These are phyloP conservation scores for Gymnocheta viridis DNA, from an alignment of 2,888 invertebrate genomes.

Conservation along the genomic window DNA sequence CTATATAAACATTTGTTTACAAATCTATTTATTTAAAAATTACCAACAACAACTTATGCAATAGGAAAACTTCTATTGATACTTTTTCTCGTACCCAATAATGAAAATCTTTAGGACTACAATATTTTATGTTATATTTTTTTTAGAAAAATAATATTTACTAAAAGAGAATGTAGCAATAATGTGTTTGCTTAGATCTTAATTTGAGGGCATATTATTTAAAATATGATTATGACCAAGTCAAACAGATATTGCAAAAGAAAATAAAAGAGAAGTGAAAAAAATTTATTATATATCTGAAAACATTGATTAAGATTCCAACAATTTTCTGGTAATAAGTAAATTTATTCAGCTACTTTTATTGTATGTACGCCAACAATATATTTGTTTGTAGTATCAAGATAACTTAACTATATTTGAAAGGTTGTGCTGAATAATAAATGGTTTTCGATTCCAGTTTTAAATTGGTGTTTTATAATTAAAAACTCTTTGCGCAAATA, in stretches of 20 bases:
- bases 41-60: too few relatives aligned
- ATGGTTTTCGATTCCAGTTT: slow-evolving; percentile 17
- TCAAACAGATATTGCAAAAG: slow-evolving; percentile 18
- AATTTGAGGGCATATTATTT: slow-evolving; percentile 67
- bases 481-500: too few relatives aligned
- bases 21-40: too few relatives aligned
- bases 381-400: neutral
- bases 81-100: slow-evolving; percentile 7
- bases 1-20: too few relatives aligned
- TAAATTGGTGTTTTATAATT: slow-evolving; percentile 11
- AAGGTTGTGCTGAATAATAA: neutral
- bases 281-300: neutral
- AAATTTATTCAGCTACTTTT: neutral
- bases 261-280: slow-evolving; percentile 29
- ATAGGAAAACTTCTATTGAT: neutral
- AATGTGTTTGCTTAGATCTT: slow-evolving; percentile 60
- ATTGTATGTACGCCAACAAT: neutral
- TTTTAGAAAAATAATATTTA: neutral
- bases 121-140: neutral
- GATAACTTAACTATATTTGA: slow-evolving; percentile 1
- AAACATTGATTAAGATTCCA: slow-evolving; percentile 41
- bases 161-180: neutral
- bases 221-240: slow-evolving; percentile 58
- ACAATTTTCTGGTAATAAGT: slow-evolving; percentile 14
- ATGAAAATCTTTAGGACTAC: too few relatives aligned